phyloP scores from a whole-genome alignment of 2,888 invertebrate species.

The Pheosia gnoma region DNA sequence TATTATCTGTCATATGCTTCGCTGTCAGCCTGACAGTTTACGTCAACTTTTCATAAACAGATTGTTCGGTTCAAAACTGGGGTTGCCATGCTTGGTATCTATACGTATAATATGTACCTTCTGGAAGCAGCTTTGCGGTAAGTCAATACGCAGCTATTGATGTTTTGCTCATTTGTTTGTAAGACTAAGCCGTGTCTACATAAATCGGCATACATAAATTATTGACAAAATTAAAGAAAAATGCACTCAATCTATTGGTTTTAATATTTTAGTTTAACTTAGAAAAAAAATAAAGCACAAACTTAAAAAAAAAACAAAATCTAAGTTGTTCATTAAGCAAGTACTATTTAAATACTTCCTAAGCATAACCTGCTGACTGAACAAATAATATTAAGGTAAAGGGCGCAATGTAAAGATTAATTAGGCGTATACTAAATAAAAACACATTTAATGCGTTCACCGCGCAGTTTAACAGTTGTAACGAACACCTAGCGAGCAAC shows the following conservation, averaged over 20 bases:
- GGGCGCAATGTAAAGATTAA: slow-evolving; percentile 34
- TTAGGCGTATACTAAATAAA: slow-evolving; percentile 37
- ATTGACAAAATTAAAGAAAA: slow-evolving; percentile 45
- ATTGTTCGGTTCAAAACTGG: too few relatives aligned
- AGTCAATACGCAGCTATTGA: background rate
- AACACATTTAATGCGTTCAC: slow-evolving; percentile 52
- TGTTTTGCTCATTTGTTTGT: slow-evolving; percentile 27
- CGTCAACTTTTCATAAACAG: too few relatives aligned
- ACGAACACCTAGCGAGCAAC: slow-evolving; percentile 60
- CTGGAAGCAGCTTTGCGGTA: too few relatives aligned
- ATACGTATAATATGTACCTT: too few relatives aligned
- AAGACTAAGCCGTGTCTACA: slow-evolving; percentile 31
- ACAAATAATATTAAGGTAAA: slow-evolving; percentile 21
- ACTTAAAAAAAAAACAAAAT: too few relatives aligned
- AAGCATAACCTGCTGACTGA: background rate
- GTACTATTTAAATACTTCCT: background rate
- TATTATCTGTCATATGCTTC: too few relatives aligned
- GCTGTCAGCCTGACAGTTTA: too few relatives aligned
- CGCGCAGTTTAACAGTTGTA: slow-evolving; percentile 60
- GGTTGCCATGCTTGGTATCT: too few relatives aligned
- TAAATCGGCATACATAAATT: slow-evolving; percentile 37
- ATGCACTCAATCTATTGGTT: slow-evolving; percentile 40
- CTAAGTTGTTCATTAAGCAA: too few relatives aligned
- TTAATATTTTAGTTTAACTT: slow-evolving; percentile 15
- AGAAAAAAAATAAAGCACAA: too few relatives aligned